A percentile compares a stretch with the other conserved stretches of the same genome.
phyloP scores from a whole-genome alignment of 2,888 invertebrate species.

The Pachymerium ferrugineum region DNA sequence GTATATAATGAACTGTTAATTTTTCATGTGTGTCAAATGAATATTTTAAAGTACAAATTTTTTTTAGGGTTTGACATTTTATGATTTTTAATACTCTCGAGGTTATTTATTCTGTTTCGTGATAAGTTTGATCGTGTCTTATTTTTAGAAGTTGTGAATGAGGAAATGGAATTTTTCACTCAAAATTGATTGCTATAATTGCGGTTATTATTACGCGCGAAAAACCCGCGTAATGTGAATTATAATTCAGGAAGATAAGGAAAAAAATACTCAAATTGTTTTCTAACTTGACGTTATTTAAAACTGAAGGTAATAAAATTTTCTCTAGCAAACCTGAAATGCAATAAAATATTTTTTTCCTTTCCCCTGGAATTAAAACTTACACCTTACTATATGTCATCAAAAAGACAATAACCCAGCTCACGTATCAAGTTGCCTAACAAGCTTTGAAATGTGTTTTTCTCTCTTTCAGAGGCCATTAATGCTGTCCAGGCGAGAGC shows the following conservation, averaged over 20 bases:
- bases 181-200: neutral
- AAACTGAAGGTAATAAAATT: too few relatives aligned
- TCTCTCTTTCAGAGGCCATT: slow-evolving; percentile 46
- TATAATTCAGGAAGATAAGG: too few relatives aligned
- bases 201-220: too few relatives aligned
- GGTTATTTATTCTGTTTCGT: too few relatives aligned
- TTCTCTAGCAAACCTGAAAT: too few relatives aligned
- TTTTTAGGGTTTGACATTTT: neutral
- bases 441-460: slow-evolving; percentile 3
- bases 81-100: neutral
- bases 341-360: too few relatives aligned
- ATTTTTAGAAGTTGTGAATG: neutral
- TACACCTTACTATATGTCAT: neutral
- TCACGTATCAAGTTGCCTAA: neutral
- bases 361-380: neutral
- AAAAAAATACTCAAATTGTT: too few relatives aligned
- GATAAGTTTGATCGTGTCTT: too few relatives aligned
- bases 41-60: neutral
- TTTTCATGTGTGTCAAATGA: neutral
- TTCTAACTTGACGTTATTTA: too few relatives aligned
- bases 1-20: neutral
- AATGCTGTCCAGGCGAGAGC: slow-evolving; percentile 47
- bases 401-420: neutral
- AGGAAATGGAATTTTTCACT: neutral
- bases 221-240: too few relatives aligned